These are phyloP conservation scores for Ceratosolen fusciceps DNA, from an alignment of 1,140 invertebrate genomes.

Conservation along the genomic window DNA sequence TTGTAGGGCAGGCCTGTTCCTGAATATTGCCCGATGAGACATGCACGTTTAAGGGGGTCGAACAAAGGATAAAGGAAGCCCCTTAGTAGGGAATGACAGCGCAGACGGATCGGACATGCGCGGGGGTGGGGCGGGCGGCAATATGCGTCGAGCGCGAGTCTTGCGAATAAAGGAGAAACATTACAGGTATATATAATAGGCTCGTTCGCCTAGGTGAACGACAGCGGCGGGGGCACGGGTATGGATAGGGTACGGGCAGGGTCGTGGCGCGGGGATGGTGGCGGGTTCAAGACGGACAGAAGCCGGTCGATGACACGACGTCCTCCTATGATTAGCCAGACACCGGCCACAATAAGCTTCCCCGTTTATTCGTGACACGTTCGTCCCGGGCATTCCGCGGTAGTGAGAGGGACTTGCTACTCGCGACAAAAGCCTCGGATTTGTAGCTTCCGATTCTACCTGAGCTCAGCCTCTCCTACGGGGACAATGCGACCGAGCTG, in stretches of 20 bases:
- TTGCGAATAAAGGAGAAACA: conserved; percentile 46
- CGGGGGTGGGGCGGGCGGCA: background rate
- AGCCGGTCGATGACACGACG: conserved; percentile 56
- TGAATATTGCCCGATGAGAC: background rate
- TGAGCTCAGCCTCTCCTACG: too few species aligned
- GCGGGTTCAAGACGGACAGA: background rate
- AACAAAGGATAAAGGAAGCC: conserved; percentile 17
- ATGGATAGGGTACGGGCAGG: too few species aligned
- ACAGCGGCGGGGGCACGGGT: background rate
- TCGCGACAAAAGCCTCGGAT: too few species aligned
- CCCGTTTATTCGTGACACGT: conserved; percentile 65
- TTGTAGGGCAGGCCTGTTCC: too few species aligned
- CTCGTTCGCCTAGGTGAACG: conserved; percentile 7
- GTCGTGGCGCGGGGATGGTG: too few species aligned
- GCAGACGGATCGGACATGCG: background rate
- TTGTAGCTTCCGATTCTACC: too few species aligned
- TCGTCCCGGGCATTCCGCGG: conserved; percentile 46
- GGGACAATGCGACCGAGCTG: too few species aligned
- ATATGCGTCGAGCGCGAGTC: background rate
- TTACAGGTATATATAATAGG: conserved; percentile 49
- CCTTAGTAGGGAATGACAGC: conserved; percentile 32
- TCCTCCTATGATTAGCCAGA: conserved; percentile 60
- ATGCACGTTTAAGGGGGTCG: background rate
- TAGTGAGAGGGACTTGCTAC: too few species aligned
- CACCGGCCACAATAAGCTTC: conserved; percentile 59